phyloP scores from a whole-genome alignment of 2,888 invertebrate species.

The Aphodius sticticus region DNA sequence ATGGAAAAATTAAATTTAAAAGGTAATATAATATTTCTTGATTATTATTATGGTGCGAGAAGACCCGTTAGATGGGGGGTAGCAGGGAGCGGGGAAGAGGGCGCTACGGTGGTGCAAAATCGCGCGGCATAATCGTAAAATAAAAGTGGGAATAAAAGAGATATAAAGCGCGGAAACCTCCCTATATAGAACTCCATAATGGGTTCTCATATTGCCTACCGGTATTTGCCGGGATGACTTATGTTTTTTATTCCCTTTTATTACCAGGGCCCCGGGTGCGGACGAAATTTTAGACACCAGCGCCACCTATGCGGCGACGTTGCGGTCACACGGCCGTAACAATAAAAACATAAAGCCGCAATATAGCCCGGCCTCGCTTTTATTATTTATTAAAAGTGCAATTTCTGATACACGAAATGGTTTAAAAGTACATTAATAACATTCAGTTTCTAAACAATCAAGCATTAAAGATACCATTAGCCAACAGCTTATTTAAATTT shows the following conservation, averaged over 20 bases:
- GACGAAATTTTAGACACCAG: conserved; percentile 8
- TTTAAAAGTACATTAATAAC: not conserved
- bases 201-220: conserved; percentile 50
- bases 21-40: conserved; percentile 53
- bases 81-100: not conserved
- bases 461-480: no score
- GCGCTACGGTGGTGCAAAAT: not conserved
- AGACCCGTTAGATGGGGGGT: not conserved
- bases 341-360: conserved; percentile 22
- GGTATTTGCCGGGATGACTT: conserved; percentile 49
- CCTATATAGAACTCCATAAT: conserved; percentile 52
- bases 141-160: conserved; percentile 56
- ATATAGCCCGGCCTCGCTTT: not conserved
- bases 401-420: not conserved
- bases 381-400: not conserved
- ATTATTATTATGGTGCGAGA: conserved; percentile 54
- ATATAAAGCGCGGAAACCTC: conserved; percentile 54
- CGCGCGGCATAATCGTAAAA: conserved; percentile 55
- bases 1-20: conserved; percentile 55
- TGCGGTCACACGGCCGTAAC: conserved; percentile 16
- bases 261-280: conserved; percentile 26
- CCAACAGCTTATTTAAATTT: no score
- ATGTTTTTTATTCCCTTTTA: conserved; percentile 47
- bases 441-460: no score
- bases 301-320: conserved; percentile 6